A percentile compares a stretch with the other conserved stretches of the same genome.
Conservation (phyloP, 2,797 vertebrate genomes). For the Ceryle rudis region DNA sequence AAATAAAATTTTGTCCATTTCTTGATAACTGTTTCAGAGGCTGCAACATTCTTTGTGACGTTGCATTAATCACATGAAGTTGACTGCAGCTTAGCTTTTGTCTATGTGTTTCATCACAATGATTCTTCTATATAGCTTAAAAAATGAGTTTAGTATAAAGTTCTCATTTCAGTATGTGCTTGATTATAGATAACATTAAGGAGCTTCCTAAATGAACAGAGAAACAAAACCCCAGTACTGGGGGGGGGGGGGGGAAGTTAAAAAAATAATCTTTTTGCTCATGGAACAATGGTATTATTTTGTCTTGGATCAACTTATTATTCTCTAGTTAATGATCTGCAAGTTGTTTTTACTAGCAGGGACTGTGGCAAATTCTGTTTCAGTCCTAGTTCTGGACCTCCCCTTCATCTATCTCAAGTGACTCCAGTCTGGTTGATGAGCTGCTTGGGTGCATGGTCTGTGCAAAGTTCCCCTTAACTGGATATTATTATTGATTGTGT, state of each 20-base stretch:
- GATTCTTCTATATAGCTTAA: neutral
- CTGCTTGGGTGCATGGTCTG: neutral
- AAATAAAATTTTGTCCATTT: neutral
- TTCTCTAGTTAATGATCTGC: neutral
- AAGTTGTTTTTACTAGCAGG: neutral
- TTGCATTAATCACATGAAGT: neutral
- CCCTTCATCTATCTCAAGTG: neutral
- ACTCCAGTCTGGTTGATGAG: neutral
- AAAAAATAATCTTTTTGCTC: neutral
- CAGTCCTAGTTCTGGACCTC: neutral
- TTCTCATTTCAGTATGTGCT: neutral
- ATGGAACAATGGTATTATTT: neutral
- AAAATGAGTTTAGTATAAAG: neutral
- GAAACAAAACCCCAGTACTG: neutral
- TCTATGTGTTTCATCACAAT: neutral
- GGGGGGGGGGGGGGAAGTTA: too few relatives aligned
- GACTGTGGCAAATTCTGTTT: neutral
- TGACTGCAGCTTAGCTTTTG: neutral
- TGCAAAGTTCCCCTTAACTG: neutral
- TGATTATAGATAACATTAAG: neutral
- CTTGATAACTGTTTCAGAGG: neutral
- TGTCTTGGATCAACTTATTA: neutral
- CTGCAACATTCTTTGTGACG: rapidly evolving
- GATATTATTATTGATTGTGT: neutral
- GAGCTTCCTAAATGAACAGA: neutral